These are phyloP conservation scores for Leptosomus discolor DNA, from an alignment of 2,113 vertebrate genomes.

Conservation along the genomic window DNA sequence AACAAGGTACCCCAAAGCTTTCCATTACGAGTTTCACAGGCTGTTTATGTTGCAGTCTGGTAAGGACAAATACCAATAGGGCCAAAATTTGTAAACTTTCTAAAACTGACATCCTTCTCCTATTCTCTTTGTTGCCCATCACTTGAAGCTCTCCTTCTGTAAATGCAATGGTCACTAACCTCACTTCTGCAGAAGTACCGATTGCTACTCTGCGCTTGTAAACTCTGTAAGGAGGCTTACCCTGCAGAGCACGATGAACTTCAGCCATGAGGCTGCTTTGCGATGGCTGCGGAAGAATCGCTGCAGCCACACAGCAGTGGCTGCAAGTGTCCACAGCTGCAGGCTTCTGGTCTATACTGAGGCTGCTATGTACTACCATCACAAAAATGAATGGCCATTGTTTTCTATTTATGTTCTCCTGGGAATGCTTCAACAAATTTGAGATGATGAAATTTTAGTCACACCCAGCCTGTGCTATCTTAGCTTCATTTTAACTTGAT, in stretches of 20 bases:
- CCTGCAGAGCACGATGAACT: background rate
- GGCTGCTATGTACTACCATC: background rate
- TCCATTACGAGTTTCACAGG: background rate
- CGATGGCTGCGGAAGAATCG: accelerated
- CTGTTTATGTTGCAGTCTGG: background rate
- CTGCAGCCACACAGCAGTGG: background rate
- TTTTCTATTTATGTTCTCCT: background rate
- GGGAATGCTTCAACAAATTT: background rate
- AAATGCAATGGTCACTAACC: background rate
- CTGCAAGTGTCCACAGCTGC: background rate
- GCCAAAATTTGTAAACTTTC: background rate
- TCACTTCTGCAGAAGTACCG: background rate
- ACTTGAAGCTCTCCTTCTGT: background rate
- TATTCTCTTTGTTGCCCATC: background rate
- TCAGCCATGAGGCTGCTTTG: background rate
- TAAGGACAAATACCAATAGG: background rate
- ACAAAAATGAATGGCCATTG: background rate
- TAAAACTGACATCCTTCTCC: background rate
- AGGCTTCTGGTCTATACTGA: background rate
- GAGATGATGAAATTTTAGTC: background rate
- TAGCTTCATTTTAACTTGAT: background rate
- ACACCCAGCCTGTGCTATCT: background rate
- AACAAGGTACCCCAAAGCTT: background rate
- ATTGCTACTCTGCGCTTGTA: background rate
- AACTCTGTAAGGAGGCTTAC: background rate